Conservation (phyloP, 2,888 invertebrate species). For the Tetragnatha montana region DNA sequence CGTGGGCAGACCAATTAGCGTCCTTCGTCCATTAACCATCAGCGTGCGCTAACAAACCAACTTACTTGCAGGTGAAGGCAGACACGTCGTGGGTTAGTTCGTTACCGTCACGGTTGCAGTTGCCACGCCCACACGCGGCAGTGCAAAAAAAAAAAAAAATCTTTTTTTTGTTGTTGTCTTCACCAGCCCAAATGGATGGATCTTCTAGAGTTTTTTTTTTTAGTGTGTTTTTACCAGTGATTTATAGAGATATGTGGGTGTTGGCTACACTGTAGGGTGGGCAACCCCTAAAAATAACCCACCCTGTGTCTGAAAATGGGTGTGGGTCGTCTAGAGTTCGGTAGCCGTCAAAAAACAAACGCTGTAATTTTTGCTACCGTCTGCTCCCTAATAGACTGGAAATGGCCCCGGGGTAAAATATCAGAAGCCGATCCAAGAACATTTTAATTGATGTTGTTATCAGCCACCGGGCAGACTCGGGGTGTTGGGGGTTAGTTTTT, state of each 20-base stretch:
- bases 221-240: constrained; percentile 21
- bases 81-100: constrained; percentile 40
- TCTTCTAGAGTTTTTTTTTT: not conserved
- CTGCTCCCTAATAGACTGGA: constrained; percentile 46
- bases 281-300: constrained; percentile 40
- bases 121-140: constrained; percentile 30
- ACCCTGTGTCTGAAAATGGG: constrained; percentile 16
- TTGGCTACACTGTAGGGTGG: constrained; percentile 23
- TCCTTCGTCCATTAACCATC: not conserved
- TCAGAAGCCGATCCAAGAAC: constrained; percentile 1
- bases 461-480: not conserved
- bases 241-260: constrained; percentile 65
- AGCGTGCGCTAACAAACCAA: not conserved
- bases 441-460: constrained; percentile 64
- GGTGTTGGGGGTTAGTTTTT: not conserved
- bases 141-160: not conserved
- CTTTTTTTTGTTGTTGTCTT: not conserved
- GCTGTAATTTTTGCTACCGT: constrained; percentile 62
- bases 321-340: constrained; percentile 23
- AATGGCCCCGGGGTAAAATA: not conserved
- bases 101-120: constrained; percentile 33
- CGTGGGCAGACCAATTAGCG: constrained; percentile 14
- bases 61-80: constrained; percentile 23
- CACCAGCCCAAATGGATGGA: not conserved
- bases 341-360: constrained; percentile 37